Percentiles rank a stretch among this genome's conserved stretches.
These are phyloP conservation scores for Strigamia crassipes DNA, from an alignment of 2,888 invertebrate species.

Conservation along the genomic window DNA sequence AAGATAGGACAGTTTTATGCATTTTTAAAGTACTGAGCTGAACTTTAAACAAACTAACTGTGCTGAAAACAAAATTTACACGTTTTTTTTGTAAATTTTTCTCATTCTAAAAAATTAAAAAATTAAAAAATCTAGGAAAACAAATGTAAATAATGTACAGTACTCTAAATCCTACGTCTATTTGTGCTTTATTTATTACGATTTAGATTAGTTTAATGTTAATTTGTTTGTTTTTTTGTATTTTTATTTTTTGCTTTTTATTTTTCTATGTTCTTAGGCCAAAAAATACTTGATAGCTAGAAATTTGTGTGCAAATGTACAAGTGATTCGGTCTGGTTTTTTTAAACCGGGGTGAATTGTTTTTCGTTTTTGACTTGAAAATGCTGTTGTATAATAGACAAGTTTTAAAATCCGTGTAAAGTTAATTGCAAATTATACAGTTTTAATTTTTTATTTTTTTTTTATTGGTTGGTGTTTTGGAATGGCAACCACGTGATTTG, in stretches of 20 bases:
- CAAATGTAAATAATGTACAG: constrained; percentile 31
- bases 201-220: background rate
- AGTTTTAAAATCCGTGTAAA: constrained; percentile 2
- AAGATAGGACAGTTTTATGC: background rate
- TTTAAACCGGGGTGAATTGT: background rate
- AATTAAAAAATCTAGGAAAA: background rate
- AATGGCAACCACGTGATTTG: constrained; percentile 20
- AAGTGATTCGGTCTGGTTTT: background rate
- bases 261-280: constrained; percentile 19
- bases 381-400: background rate
- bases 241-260: background rate
- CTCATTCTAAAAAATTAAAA: background rate
- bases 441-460: background rate
- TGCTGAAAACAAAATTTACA: constrained; percentile 27
- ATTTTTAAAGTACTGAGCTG: constrained; percentile 19
- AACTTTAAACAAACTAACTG: constrained; percentile 4
- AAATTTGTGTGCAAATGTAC: constrained; percentile 24
- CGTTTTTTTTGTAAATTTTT: constrained; percentile 33
- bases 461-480: constrained; percentile 1
- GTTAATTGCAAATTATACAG: background rate
- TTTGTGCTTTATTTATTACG: constrained; percentile 21
- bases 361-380: constrained; percentile 10
- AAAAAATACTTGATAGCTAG: constrained; percentile 14
- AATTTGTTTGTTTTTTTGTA: background rate
- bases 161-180: background rate